Base-by-base conservation (phyloP, 2,113 vertebrate genomes). In the Oncorhynchus tshawytscha region DNA sequence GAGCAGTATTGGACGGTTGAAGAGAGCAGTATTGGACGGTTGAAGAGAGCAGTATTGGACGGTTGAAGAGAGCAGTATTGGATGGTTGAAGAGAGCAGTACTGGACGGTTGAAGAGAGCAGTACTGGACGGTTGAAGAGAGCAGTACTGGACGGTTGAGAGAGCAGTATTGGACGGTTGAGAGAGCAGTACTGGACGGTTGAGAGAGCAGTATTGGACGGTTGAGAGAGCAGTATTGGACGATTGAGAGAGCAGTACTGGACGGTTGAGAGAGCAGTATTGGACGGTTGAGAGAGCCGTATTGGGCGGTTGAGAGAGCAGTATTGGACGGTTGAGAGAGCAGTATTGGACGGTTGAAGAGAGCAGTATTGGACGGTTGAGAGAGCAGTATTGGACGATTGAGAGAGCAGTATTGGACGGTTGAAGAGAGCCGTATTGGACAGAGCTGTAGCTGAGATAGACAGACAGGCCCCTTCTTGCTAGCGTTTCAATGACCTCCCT, bases 381-480 rank as follows among this genome's bases (percentile, higher is more conserved):
- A 6, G 31, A 31, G 31, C 31, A 31, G 31, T 89, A 86, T 91
- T 91, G 85, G 87, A 91, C 91, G 31, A 8, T 25, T 68, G 67
- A 84, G 45, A 24, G 24, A 24, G 24, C 24, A 24, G 24, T 24
- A 24, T 24, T 24, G 24, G 24, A 24, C 24, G 24, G 24, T 24
- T 24, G 24, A 24, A 24, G 24, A 24, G 24, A 24, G 24, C 24
- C 1, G 24, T 24, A 24, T 24, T 24, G 85, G 88, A 91, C 91
- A 84, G 87, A 91, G 90, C 88, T 88, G 83, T 85, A 89, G 86
- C 87, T 82, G 83, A 86, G 12, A 77, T 83, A 90, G 34, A 39
- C 34, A 82, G 85, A 88, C 86, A 89, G 87, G 84, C 73, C 82
- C 91, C 91, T 93, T 72, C 87, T 90, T 77, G 80, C 86, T 83